Base-by-base conservation (phyloP, 2,797 vertebrate species). In the Xenopus petersii region DNA sequence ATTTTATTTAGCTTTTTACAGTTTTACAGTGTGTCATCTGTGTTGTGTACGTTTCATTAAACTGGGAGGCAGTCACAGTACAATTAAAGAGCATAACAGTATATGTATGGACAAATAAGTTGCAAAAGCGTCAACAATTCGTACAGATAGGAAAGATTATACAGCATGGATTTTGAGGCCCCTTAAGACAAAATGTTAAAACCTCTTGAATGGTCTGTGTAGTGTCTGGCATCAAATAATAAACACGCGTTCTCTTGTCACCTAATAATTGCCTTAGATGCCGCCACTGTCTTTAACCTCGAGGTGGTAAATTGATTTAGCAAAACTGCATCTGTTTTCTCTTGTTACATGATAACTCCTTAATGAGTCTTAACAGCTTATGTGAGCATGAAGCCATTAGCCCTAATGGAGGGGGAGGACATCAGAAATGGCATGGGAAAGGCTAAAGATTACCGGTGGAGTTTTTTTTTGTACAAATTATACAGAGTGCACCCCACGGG, bases 291-390 rank as follows among this genome's bases (percentile, higher is more conserved):
- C 78, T 88, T 88, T 87, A 87, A 83, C 82, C 84, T 59, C 13
- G 0, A 67, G 62, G 81, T 80, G 82, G 82, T 87, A 87, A 91
- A 92, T 92, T 93, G 90, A 93, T 93, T 93, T 89, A 90, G 89
- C 89, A 88, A 89, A 84, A 86, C 87, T 86, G 84, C 86, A 87
- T 88, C 87, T 91, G 88, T 90, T 93, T 92, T 92, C 86, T 92
- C 88, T 83, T 83, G 88, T 89, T 90, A 88, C 89, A 82, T 88
- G 87, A 89, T 92, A 91, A 90, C 86, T 86, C 83, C 89, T 89
- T 94, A 93, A 94, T 91, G 89, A 94, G 87, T 85, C 81, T 87
- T 87, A 93, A 92, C 92, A 92, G 93, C 91, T 92, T 91, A 89
- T 86, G 92, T 91, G 92, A 93, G 89, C 92, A 88, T 86, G 88